Conservation (phyloP, 30 jellyfish, hydroid and myxozoan species). For the Hydra vulgaris region DNA sequence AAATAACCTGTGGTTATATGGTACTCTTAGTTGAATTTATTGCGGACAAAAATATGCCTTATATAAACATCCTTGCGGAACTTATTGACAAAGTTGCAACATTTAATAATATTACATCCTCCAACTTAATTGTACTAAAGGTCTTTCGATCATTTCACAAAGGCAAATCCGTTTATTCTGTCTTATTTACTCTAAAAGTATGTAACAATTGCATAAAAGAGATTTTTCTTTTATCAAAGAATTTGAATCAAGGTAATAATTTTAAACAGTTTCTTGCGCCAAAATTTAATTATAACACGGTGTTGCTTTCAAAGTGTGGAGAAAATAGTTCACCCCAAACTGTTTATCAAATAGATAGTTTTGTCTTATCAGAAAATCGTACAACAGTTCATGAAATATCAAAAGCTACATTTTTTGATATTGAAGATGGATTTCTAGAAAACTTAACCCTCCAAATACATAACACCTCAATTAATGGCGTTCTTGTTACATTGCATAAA, state of each 20-base stretch:
- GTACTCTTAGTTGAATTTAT: constrained; percentile 4
- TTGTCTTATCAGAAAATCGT: not conserved
- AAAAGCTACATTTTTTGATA: constrained; percentile 9
- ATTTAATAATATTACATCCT: not conserved
- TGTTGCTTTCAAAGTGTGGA: not conserved
- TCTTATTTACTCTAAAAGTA: not conserved
- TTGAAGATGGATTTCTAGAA: constrained; percentile 28
- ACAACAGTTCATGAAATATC: constrained; percentile 2
- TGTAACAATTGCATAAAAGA: not conserved
- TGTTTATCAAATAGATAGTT: not conserved
- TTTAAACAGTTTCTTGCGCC: not conserved
- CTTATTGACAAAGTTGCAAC: not conserved
- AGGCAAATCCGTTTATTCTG: not conserved
- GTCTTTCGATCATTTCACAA: not conserved
- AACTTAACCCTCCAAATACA: not conserved
- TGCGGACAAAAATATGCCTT: constrained; percentile 18
- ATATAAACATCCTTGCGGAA: constrained; percentile 7
- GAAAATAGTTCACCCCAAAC: constrained; percentile 8
- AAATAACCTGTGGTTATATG: not conserved
- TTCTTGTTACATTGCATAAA: not conserved
- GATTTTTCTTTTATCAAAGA: not conserved
- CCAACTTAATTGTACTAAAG: not conserved
- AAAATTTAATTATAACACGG: not conserved
- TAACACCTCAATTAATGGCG: not conserved
- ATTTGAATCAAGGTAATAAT: not conserved